Evolutionary conservation across 2,797 vertebrate species (phyloP).

Genomic region (Dendrocincla tyrannina): DNA sequence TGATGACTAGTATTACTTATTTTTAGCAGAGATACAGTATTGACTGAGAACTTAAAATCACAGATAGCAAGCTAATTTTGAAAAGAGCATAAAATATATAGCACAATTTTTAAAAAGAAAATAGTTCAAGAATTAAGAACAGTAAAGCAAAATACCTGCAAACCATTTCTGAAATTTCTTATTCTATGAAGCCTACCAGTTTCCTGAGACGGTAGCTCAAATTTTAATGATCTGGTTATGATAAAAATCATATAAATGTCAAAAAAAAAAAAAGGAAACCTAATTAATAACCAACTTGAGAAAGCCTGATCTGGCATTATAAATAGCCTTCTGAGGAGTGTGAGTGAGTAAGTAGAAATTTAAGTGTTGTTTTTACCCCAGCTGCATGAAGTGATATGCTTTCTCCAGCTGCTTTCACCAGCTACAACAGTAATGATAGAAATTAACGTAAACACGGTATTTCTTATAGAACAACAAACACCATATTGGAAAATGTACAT

Average conservation of each 20-base stretch:
- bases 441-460: not conserved
- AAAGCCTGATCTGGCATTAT: not conserved
- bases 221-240: not conserved
- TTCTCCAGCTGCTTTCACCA: not conserved
- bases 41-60: not conserved
- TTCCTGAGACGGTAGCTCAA: not conserved
- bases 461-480: not conserved
- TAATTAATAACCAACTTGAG: not conserved
- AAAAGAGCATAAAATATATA: not conserved
- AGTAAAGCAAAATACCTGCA: not conserved
- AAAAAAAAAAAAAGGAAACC: not conserved
- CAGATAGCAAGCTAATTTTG: not conserved
- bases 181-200: not conserved
- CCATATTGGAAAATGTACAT: not conserved
- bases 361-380: not conserved
- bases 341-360: not conserved
- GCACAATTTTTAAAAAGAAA: not conserved
- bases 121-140: not conserved
- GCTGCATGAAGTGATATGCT: not conserved
- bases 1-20: not conserved
- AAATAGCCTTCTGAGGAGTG: not conserved
- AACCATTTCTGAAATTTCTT: not conserved
- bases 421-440: not conserved
- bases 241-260: not conserved
- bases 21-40: not conserved